These are phyloP conservation scores for Augiades crinisus DNA, from an alignment of 2,888 invertebrate species.

Conservation along the genomic window DNA sequence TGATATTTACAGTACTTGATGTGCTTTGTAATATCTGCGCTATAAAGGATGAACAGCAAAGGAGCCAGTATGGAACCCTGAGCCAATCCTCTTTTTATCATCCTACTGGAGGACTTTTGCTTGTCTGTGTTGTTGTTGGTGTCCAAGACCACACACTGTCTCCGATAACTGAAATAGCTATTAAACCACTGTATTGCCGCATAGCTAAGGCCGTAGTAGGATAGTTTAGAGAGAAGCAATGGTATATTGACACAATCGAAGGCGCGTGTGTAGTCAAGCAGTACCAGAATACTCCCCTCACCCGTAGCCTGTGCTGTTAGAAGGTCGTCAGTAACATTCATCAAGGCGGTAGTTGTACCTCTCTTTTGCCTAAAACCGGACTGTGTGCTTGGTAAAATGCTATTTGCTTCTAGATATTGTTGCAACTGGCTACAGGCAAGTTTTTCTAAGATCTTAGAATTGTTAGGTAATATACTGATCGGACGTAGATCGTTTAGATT, in stretches of 20 bases:
- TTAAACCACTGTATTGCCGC: not conserved
- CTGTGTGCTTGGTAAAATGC: not conserved
- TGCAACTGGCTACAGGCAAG: not conserved
- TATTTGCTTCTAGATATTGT: not conserved
- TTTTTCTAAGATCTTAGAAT: not conserved
- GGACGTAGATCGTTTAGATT: too few relatives aligned
- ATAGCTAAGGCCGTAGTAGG: not conserved
- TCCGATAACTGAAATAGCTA: not conserved
- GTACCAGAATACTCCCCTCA: not conserved
- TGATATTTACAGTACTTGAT: not conserved
- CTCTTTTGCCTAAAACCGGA: not conserved
- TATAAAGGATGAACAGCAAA: not conserved
- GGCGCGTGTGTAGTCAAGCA: not conserved
- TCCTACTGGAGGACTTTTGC: not conserved
- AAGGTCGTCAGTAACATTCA: not conserved
- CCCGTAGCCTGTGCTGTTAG: not conserved
- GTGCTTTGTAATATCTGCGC: not conserved
- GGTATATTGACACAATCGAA: not conserved
- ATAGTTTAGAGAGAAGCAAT: not conserved
- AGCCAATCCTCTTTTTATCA: not conserved
- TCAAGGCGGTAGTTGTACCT: not conserved
- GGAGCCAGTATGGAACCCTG: not conserved
- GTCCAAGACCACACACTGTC: not conserved
- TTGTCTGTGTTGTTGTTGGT: not conserved
- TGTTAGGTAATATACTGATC: not conserved